Evolutionary conservation across 2,113 vertebrate genomes (phyloP).

Genomic region (Carassius auratus): DNA sequence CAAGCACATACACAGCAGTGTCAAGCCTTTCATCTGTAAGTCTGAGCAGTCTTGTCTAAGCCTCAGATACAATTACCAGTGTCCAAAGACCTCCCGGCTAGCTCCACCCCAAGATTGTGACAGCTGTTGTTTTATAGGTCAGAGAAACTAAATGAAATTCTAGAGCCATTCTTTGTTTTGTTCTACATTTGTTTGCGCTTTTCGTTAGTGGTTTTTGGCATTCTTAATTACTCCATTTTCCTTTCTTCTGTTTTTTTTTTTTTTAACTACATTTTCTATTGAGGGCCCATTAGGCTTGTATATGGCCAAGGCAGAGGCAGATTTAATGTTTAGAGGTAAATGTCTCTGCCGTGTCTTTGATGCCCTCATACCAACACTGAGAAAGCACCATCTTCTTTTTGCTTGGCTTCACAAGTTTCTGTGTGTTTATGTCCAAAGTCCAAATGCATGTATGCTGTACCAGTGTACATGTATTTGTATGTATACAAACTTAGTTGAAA

Average conservation of each 20-base stretch:
- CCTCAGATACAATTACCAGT: constrained; percentile 65
- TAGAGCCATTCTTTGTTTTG: constrained; percentile 22
- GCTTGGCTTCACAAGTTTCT: constrained; percentile 44
- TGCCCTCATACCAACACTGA: constrained; percentile 40
- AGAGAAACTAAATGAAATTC: constrained; percentile 59
- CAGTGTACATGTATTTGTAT: constrained; percentile 50
- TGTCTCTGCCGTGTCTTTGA: constrained; percentile 53
- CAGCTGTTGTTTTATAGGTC: constrained; percentile 68
- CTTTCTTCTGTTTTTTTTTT: constrained; percentile 17
- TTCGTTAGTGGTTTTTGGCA: constrained; percentile 18
- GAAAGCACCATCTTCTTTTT: constrained; percentile 46
- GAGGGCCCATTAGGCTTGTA: constrained; percentile 47
- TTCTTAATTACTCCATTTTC: not conserved
- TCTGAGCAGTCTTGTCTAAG: constrained; percentile 69
- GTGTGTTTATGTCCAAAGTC: constrained; percentile 43
- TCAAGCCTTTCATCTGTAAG: constrained; percentile 99
- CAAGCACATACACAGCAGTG: constrained; percentile 99
- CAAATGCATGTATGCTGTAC: constrained; percentile 43
- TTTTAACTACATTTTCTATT: constrained; percentile 45
- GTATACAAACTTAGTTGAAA: constrained; percentile 37
- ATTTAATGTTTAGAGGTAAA: constrained; percentile 62
- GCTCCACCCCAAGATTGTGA: constrained; percentile 59
- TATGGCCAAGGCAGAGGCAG: constrained; percentile 44
- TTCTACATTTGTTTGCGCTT: constrained; percentile 45
- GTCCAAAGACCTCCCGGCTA: constrained; percentile 66